Evolutionary conservation across 2,797 vertebrate genomes (phyloP).

Genomic region (Galago senegalensis): DNA sequence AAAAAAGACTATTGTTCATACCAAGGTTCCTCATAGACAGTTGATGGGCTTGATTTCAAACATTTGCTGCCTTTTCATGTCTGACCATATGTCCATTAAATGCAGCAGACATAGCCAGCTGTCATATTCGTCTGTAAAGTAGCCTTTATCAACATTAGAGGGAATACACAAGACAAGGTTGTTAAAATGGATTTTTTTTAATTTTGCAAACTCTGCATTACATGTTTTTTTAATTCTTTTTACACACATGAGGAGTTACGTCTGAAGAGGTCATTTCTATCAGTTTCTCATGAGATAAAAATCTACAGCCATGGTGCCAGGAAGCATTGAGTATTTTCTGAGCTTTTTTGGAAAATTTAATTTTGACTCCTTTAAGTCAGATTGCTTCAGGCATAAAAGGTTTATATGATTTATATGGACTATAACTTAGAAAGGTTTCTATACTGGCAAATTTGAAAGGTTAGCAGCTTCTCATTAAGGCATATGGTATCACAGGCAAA

Average conservation of each 20-base stretch:
- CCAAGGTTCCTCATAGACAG: slow-evolving; percentile 37
- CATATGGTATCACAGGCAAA: not conserved
- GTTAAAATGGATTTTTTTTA: not conserved
- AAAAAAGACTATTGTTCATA: not conserved
- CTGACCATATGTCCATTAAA: slow-evolving; percentile 3
- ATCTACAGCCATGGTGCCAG: not conserved
- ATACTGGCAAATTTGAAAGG: not conserved
- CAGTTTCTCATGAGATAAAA: not conserved
- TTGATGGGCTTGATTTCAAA: slow-evolving; percentile 47
- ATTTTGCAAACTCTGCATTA: not conserved
- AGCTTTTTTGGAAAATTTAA: not conserved
- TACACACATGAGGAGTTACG: not conserved
- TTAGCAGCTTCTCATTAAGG: not conserved
- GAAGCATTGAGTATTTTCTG: slow-evolving; percentile 17
- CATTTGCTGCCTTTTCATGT: slow-evolving; percentile 61
- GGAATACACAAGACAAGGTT: not conserved
- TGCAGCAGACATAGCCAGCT: slow-evolving; percentile 65
- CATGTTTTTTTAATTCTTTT: not conserved
- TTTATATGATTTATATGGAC: not conserved
- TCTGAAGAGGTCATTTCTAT: not conserved
- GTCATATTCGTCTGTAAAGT: slow-evolving; percentile 8
- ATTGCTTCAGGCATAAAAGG: not conserved
- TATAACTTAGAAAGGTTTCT: not conserved
- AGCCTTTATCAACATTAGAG: slow-evolving; percentile 45
- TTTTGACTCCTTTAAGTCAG: not conserved